Conservation (phyloP, 2,888 invertebrate genomes). For the Andrena camellia region DNA sequence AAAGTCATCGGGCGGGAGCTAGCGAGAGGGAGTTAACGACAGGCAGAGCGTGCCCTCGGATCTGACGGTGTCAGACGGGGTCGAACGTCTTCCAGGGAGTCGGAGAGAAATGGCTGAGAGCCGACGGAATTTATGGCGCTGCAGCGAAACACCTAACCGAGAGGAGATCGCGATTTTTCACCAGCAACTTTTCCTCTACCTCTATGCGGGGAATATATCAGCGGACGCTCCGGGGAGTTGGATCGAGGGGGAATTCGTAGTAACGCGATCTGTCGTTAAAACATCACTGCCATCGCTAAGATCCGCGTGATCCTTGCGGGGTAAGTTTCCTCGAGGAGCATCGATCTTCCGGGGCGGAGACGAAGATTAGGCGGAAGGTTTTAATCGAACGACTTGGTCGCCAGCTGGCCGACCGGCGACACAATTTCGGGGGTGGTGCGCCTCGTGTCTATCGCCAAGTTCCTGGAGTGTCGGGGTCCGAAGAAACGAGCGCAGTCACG, state of each 20-base stretch:
- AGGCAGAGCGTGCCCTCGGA: background rate
- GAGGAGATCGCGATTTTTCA: conserved; percentile 25
- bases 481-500: conserved; percentile 51
- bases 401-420: conserved; percentile 41
- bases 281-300: too few species aligned
- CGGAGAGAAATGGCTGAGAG: conserved; percentile 43
- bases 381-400: conserved; percentile 55
- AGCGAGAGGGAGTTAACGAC: background rate
- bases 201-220: background rate
- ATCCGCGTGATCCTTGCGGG: background rate
- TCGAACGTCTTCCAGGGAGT: conserved; percentile 28
- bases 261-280: conserved; percentile 7
- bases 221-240: background rate
- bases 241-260: background rate
- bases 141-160: conserved; percentile 19
- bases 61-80: conserved; percentile 33
- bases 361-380: conserved; percentile 42
- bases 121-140: conserved; percentile 20
- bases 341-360: conserved; percentile 47
- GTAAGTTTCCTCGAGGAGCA: background rate
- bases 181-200: conserved; percentile 9
- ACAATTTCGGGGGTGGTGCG: conserved; percentile 41
- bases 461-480: conserved; percentile 39
- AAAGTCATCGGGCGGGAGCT: conserved; percentile 27
- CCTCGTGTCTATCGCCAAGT: conserved; percentile 56